Base-by-base conservation (phyloP, 2,113 vertebrate genomes). In the Dolichotis patagonum region DNA sequence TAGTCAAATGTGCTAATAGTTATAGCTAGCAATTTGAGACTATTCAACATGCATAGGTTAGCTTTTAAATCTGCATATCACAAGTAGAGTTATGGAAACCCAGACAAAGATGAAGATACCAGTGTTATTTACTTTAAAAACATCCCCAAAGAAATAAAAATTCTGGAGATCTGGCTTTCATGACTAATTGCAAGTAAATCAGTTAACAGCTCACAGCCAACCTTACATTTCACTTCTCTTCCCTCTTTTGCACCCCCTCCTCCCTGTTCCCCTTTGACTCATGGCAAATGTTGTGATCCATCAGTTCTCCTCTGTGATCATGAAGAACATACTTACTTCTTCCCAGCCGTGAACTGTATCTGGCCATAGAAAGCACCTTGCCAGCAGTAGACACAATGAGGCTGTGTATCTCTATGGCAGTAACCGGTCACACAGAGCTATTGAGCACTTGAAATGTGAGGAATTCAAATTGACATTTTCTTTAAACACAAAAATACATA, bases 21-120 rank as follows among this genome's bases (percentile, higher is more conserved):
- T 97, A 52, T 35, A 67, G 38, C 46, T 85, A 89, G 32, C 17
- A 65, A 24, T 92, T 38, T 90, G 71, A 92, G 52, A 35, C 24
- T 75, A 89, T 92, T 85, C 26, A 78, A 73, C 35, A 52, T 60
- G 46, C 5, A 80, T 20, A 60, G 86, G 38, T 80, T 83, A 80
- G 2, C 24, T 88, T 85, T 81, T 43, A n/a, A 60, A 63, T 24
- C 60, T 85, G 17, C 85, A 69, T 65, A 32, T 85, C 46, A 85
- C 2, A 52, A 84, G 14, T 22, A 89, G 22, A 30, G 28, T 56
- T 67, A 91, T n/a, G 12, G 13, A 94, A 86, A 96, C 41, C 30
- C 32, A 90, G 58, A 69, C 30, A 63, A 91, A 96, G 24, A 83
- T 32, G 22, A 80, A 85, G 65, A 56, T 69, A 22, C 30, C 62